Conservation (phyloP, 2,797 vertebrate genomes). For the Chromis chromis region DNA sequence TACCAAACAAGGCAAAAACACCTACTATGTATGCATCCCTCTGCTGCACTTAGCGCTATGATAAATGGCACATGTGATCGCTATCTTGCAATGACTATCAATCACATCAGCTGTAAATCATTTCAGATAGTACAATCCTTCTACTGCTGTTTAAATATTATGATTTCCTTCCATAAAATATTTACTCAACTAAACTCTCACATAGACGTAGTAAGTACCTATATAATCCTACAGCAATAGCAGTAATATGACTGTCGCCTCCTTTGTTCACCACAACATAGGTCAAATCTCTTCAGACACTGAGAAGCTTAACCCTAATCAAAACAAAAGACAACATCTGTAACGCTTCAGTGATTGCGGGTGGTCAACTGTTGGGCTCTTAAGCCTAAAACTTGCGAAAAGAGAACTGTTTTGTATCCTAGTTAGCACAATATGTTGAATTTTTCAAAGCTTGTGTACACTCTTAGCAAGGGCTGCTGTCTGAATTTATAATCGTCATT, state of each 20-base stretch:
- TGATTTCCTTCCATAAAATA: neutral
- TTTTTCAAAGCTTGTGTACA: too few relatives aligned
- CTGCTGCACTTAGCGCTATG: neutral
- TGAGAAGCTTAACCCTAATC: slow-evolving; percentile 13
- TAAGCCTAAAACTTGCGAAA: too few relatives aligned
- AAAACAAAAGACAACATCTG: slow-evolving; percentile 46
- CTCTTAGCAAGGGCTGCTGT: too few relatives aligned
- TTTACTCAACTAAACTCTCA: neutral
- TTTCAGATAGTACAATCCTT: neutral
- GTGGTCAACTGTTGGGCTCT: too few relatives aligned
- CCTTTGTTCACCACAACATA: slow-evolving; percentile 3
- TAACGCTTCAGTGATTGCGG: neutral
- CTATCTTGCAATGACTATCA: slow-evolving; percentile 4
- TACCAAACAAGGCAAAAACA: slow-evolving; percentile 28
- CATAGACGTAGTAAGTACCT: neutral
- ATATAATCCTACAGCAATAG: neutral
- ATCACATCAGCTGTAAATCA: neutral
- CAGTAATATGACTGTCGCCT: slow-evolving; percentile 8
- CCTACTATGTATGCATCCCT: neutral
- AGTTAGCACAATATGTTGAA: too few relatives aligned
- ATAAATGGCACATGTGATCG: neutral
- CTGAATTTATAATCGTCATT: too few relatives aligned
- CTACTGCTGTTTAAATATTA: slow-evolving; percentile 21
- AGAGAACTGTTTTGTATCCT: too few relatives aligned
- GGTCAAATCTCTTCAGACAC: slow-evolving; percentile 23